Evolutionary conservation across 2,888 invertebrate species (phyloP).

Genomic region (Galerucella pusilla): DNA sequence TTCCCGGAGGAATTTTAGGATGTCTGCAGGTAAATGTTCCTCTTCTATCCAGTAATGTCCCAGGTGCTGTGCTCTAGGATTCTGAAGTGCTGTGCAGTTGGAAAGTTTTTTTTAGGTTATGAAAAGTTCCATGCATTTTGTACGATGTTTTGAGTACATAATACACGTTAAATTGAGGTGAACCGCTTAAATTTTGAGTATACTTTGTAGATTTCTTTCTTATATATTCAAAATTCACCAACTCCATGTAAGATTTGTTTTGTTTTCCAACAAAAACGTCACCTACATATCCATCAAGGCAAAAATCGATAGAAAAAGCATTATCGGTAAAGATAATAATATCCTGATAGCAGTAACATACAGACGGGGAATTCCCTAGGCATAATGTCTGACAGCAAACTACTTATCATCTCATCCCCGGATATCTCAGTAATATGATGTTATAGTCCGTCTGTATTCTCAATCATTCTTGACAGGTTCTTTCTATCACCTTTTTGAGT

Average conservation of each 20-base stretch:
- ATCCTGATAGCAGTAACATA: constrained; percentile 49
- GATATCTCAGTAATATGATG: constrained; percentile 63
- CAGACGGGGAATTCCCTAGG: constrained; percentile 58
- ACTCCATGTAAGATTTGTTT: not conserved
- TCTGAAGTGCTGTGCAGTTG: no score
- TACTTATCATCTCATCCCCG: constrained; percentile 62
- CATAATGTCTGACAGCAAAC: constrained; percentile 60
- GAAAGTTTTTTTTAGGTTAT: no score
- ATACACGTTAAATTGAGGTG: no score
- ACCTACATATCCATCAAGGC: constrained; percentile 2
- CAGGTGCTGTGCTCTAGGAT: no score
- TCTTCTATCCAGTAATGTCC: no score
- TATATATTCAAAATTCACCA: not conserved
- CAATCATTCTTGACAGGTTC: constrained; percentile 63
- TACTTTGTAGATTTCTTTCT: no score
- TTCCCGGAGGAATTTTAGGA: no score
- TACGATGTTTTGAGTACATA: no score
- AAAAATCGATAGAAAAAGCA: constrained; percentile 40
- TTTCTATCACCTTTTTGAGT: constrained; percentile 54
- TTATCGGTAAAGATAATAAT: constrained; percentile 51
- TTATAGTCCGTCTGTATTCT: constrained; percentile 65
- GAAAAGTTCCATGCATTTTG: no score
- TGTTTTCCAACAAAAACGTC: not conserved
- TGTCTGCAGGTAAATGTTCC: no score
- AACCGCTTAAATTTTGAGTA: no score